Percentiles rank a stretch among this genome's conserved stretches.
Conservation (phyloP, 1,140 invertebrate species). For the Bombus pyrosoma region DNA sequence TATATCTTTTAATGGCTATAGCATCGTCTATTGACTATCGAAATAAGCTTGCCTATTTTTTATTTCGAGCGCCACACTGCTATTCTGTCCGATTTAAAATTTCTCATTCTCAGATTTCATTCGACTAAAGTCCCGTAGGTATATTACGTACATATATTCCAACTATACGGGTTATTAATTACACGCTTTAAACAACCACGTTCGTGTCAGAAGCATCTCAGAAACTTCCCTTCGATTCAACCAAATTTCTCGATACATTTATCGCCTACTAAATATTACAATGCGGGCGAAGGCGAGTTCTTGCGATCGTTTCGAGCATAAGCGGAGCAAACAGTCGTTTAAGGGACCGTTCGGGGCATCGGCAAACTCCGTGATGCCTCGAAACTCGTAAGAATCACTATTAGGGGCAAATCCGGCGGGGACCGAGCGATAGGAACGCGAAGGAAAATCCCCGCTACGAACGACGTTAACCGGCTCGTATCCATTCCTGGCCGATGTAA, state of each 20-base stretch:
- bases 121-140: too few species aligned
- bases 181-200: background rate
- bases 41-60: too few species aligned
- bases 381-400: slow-evolving; percentile 48
- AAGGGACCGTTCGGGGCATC: slow-evolving; percentile 11
- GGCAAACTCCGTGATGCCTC: slow-evolving; percentile 15
- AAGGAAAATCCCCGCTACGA: slow-evolving; percentile 55
- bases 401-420: slow-evolving; percentile 52
- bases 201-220: background rate
- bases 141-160: background rate
- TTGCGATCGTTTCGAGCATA: background rate
- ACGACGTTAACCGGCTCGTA: slow-evolving; percentile 64
- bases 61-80: too few species aligned
- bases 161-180: background rate
- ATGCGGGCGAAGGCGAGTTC: slow-evolving; percentile 15
- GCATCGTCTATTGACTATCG: too few species aligned
- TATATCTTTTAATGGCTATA: too few species aligned
- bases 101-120: too few species aligned
- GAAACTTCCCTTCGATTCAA: too few species aligned
- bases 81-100: too few species aligned
- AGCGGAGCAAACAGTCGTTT: slow-evolving; percentile 38
- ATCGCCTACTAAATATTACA: slow-evolving; percentile 38
- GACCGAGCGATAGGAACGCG: slow-evolving; percentile 30
- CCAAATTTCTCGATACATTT: background rate
- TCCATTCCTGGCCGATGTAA: slow-evolving; percentile 61